These are phyloP conservation scores for Luperina nickerlii DNA, from an alignment of 2,888 invertebrate genomes.

Conservation along the genomic window DNA sequence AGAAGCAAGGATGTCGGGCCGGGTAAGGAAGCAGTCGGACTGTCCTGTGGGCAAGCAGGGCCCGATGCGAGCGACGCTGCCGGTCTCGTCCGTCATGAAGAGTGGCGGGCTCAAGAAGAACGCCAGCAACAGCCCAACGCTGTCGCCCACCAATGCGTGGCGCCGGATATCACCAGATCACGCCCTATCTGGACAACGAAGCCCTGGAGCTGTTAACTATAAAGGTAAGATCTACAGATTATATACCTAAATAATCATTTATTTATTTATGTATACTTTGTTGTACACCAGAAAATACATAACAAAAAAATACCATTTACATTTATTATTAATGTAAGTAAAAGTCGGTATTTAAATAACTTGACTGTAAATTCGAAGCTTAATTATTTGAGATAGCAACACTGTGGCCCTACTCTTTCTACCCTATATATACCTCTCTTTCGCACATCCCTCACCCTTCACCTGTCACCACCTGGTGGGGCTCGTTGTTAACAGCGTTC, in stretches of 20 bases:
- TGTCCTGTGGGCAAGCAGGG: conserved; percentile 91
- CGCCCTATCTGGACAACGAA: conserved; percentile 92
- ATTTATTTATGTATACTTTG: no score
- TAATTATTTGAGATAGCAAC: no score
- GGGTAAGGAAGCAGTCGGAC: conserved; percentile 92
- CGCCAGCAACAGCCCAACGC: conserved; percentile 91
- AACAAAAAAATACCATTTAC: no score
- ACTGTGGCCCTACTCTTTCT: no score
- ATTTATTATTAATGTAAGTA: not conserved
- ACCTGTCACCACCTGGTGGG: no score
- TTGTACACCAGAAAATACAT: no score
- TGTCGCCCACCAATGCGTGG: conserved; percentile 92
- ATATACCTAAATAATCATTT: not conserved
- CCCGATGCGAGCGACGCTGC: conserved; percentile 94
- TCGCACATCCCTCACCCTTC: no score
- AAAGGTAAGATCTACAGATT: conserved; percentile 88
- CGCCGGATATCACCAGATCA: conserved; percentile 93
- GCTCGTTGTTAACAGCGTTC: no score
- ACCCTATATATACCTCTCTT: no score
- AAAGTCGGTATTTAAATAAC: not conserved
- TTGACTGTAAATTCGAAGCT: no score
- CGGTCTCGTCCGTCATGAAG: conserved; percentile 93
- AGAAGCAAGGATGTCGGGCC: conserved; percentile 89
- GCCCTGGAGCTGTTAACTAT: conserved; percentile 93
- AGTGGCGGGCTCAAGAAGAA: conserved; percentile 91